Conservation (phyloP, 2,113 vertebrate species). For the Nothocercus nigrocapillus region DNA sequence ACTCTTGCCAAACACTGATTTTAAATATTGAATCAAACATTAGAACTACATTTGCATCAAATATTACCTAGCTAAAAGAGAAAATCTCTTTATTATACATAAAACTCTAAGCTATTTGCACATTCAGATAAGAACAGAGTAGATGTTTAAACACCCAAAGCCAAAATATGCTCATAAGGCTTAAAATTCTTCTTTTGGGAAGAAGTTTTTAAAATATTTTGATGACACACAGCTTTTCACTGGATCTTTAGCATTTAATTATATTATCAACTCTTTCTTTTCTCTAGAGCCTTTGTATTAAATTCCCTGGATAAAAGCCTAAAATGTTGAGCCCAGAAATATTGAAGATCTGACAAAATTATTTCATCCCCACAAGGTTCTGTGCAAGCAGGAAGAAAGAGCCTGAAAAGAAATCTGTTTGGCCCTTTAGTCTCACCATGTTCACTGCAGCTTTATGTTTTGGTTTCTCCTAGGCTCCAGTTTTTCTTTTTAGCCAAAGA, state of each 20-base stretch:
- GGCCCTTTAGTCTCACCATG: fast-evolving
- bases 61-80: not conserved
- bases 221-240: constrained; percentile 5
- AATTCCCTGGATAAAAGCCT: constrained; percentile 34
- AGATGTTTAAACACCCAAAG: constrained; percentile 46
- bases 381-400: not conserved
- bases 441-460: not conserved
- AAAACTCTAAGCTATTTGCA: not conserved
- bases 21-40: not conserved
- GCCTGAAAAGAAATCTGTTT: not conserved
- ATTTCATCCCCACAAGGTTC: not conserved
- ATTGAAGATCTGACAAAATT: not conserved
- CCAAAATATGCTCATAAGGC: constrained; percentile 21
- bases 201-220: not conserved
- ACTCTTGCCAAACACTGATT: not conserved
- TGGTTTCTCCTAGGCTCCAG: not conserved
- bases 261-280: constrained; percentile 16
- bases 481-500: not conserved
- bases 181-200: not conserved
- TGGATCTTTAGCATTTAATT: constrained; percentile 32
- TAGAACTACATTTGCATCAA: constrained; percentile 24
- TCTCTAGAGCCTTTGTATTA: constrained; percentile 24
- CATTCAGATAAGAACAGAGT: constrained; percentile 22
- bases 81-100: not conserved
- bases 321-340: constrained; percentile 21